These are phyloP conservation scores for Tichodroma muraria DNA, from an alignment of 2,113 vertebrate species.

Conservation along the genomic window DNA sequence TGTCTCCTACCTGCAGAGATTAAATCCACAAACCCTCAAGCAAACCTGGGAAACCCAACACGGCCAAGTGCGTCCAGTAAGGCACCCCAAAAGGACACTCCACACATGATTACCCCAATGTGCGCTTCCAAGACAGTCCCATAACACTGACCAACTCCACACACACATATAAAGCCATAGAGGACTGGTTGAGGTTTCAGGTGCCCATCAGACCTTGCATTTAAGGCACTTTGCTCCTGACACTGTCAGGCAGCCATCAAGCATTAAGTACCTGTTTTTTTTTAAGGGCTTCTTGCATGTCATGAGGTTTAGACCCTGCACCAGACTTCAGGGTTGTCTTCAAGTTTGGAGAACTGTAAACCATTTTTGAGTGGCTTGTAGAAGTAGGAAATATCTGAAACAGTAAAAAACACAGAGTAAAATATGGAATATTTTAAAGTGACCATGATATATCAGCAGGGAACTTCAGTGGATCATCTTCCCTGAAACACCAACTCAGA, in stretches of 20 bases:
- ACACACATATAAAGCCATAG: not conserved
- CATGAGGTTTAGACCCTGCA: slow-evolving; percentile 83
- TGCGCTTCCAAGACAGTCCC: too few relatives aligned
- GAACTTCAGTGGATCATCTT: not conserved
- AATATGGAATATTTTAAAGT: not conserved
- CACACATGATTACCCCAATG: fast-evolving
- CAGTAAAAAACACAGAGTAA: not conserved
- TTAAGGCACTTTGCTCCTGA: not conserved
- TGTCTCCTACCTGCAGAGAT: not conserved
- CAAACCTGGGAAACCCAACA: not conserved
- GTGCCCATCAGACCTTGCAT: not conserved
- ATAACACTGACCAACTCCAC: not conserved
- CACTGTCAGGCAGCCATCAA: not conserved
- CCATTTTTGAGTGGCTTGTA: slow-evolving; percentile 77
- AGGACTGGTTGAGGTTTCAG: not conserved
- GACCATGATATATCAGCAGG: not conserved
- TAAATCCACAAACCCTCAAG: not conserved
- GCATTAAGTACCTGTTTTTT: slow-evolving; percentile 85
- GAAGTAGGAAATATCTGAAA: slow-evolving; percentile 72
- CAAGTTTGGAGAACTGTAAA: slow-evolving; percentile 75
- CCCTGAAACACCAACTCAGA: not conserved
- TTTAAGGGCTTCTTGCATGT: slow-evolving; percentile 88
- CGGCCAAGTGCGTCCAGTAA: fast-evolving
- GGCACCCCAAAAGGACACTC: not conserved
- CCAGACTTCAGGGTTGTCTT: slow-evolving; percentile 81